Base-by-base conservation (phyloP, 2,113 vertebrate genomes). In the Peromyscus polionotus region DNA sequence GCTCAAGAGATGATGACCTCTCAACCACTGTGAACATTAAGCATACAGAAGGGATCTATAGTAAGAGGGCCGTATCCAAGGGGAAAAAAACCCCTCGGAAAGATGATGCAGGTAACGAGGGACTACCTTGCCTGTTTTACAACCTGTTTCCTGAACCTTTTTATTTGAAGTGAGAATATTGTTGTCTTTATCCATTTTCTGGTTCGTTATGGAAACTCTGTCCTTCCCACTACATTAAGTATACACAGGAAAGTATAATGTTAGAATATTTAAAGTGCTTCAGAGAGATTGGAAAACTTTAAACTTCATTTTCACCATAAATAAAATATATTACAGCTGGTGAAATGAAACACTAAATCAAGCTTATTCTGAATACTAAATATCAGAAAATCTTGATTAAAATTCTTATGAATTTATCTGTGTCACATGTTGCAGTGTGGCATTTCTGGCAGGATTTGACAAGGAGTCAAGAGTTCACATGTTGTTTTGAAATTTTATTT, bases 21-120 rank as follows among this genome's bases (percentile, higher is more conserved):
- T 75, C 98, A 39, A 94, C 77, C 0, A 86, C 94, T 6, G 90
- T 97, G 11, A 91, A 98, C 95, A 88, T 98, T 84, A 98, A 97
- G 88, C 99, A 99, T 75, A 81, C 97, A 39, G 99, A 99, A 94
- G 98, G 99, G 0, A 98, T 98, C 98, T 99, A 98, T 96, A 99
- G 98, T 68, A 99, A 99, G 98, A 99, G 98, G 70, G 59, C 87
- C 0, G 13, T 59, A 4, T 70, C 93, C 70, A 51, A 97, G 93
- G 86, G 86, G 5, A 39, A 96, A 59, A 42, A 57, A 2, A 4
- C 11, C 6, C 59, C 81, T 0, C 70, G 8, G 31, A 86, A 92
- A 57, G 57, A 26, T 13, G 26, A 48, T n/a, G 0, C 97, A 98
- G 98, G 99, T 99, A 97, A 77, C 57, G 1, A 61, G 57, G 59